A percentile compares a stretch with the other conserved stretches of the same genome.
phyloP scores from a whole-genome alignment of 2,888 invertebrate species.

The Clepsis dumicolana region DNA sequence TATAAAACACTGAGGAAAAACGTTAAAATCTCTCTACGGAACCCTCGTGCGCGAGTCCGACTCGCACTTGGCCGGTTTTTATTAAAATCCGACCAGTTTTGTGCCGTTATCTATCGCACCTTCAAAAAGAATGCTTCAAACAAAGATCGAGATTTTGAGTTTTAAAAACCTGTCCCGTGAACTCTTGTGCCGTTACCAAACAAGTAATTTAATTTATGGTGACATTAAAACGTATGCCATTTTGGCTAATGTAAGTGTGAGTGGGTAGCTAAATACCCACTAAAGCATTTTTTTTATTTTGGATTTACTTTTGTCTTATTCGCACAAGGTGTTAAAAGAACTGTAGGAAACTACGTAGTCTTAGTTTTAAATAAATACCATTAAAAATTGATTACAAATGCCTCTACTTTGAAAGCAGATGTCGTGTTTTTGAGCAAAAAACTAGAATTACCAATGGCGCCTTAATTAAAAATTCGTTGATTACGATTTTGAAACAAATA shows the following conservation, averaged over 20 bases:
- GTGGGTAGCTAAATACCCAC: background rate
- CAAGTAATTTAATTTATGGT: background rate
- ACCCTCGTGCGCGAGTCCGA: too few relatives aligned
- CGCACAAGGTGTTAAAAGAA: background rate
- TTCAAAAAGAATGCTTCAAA: background rate
- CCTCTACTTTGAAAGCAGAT: background rate
- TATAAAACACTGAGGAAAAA: too few relatives aligned
- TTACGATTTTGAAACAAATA: too few relatives aligned
- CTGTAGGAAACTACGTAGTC: background rate
- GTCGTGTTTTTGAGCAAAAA: background rate
- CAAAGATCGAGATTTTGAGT: background rate
- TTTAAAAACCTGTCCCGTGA: background rate
- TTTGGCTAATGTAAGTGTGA: background rate
- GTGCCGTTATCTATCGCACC: background rate
- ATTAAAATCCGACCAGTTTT: conserved; percentile 7
- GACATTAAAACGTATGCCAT: background rate
- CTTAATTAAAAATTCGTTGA: too few relatives aligned
- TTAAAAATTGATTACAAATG: too few relatives aligned
- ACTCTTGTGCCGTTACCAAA: background rate
- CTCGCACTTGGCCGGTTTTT: too few relatives aligned
- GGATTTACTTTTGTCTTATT: background rate
- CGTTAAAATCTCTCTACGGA: too few relatives aligned
- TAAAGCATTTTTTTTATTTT: background rate
- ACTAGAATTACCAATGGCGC: too few relatives aligned
- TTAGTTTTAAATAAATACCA: too few relatives aligned